Evolutionary conservation across 2,797 vertebrate genomes (phyloP).

Genomic region (Molossus molossus): DNA sequence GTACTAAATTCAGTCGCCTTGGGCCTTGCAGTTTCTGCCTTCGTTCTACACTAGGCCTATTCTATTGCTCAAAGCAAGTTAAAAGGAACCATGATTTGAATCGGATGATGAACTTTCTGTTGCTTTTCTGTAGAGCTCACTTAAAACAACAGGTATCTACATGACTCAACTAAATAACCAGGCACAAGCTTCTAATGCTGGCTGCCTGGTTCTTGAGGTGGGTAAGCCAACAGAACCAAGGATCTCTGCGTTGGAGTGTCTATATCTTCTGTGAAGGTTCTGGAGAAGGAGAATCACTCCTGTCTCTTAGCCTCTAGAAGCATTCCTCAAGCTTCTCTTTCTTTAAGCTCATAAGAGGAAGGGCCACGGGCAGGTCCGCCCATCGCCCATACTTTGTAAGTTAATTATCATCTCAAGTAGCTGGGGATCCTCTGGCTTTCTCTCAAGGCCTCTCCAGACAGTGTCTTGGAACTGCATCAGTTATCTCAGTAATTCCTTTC

Average conservation of each 20-base stretch:
- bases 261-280: conserved; percentile 83
- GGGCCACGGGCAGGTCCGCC: conserved; percentile 75
- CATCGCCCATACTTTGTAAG: conserved; percentile 81
- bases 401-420: conserved; percentile 84
- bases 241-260: conserved; percentile 68
- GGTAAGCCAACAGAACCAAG: conserved; percentile 82
- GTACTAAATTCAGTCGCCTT: neutral
- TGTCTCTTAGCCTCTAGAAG: conserved; percentile 75
- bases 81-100: neutral
- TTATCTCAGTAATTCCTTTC: conserved; percentile 83
- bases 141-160: conserved; percentile 4
- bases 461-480: conserved; percentile 37
- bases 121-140: neutral
- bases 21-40: conserved; percentile 27
- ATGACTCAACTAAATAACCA: conserved; percentile 65
- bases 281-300: conserved; percentile 78
- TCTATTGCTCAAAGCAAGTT: conserved; percentile 38
- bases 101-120: neutral
- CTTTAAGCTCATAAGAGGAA: conserved; percentile 83
- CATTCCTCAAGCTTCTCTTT: conserved; percentile 84
- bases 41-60: neutral
- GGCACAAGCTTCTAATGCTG: conserved; percentile 58
- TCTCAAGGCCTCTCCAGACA: conserved; percentile 78
- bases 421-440: conserved; percentile 75
- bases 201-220: conserved; percentile 76